These are phyloP conservation scores for Acanthiza pusilla DNA, from an alignment of 2,797 vertebrate genomes.

Conservation along the genomic window DNA sequence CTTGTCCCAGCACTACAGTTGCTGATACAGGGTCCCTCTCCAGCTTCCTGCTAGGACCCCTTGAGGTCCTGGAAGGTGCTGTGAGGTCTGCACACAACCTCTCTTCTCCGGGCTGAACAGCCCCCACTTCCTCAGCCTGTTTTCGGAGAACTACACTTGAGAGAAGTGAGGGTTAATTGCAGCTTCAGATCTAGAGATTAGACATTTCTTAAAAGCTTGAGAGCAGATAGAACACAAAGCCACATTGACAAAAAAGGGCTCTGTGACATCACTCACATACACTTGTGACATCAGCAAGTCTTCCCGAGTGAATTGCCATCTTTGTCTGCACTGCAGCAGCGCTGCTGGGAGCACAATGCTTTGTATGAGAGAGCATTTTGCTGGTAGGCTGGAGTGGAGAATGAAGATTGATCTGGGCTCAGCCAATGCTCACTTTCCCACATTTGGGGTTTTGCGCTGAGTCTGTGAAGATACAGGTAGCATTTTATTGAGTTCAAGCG, in stretches of 20 bases:
- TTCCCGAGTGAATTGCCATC: constrained; percentile 61
- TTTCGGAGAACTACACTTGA: not conserved
- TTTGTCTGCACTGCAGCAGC: constrained; percentile 62
- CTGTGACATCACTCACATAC: constrained; percentile 52
- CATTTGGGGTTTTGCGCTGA: not conserved
- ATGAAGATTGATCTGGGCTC: not conserved
- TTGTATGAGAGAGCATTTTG: not conserved
- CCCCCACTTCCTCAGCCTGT: not conserved
- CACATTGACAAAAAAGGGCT: constrained; percentile 47
- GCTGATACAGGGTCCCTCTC: not conserved
- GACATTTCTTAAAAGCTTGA: not conserved
- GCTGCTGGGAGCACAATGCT: not conserved
- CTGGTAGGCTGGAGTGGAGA: not conserved
- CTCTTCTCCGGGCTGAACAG: not conserved
- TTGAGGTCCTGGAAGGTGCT: not conserved
- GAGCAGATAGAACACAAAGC: constrained; percentile 62
- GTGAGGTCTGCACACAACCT: not conserved
- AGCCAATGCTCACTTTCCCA: not conserved
- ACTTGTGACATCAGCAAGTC: constrained; percentile 53
- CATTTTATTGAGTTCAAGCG: not conserved
- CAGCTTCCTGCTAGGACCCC: not conserved
- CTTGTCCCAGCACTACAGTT: not conserved
- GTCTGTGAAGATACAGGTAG: not conserved
- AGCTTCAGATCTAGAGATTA: not conserved
- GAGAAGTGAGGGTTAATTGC: constrained; percentile 43